Evolutionary conservation across 2,797 vertebrate genomes (phyloP).

Genomic region (Peromyscus attwateri): DNA sequence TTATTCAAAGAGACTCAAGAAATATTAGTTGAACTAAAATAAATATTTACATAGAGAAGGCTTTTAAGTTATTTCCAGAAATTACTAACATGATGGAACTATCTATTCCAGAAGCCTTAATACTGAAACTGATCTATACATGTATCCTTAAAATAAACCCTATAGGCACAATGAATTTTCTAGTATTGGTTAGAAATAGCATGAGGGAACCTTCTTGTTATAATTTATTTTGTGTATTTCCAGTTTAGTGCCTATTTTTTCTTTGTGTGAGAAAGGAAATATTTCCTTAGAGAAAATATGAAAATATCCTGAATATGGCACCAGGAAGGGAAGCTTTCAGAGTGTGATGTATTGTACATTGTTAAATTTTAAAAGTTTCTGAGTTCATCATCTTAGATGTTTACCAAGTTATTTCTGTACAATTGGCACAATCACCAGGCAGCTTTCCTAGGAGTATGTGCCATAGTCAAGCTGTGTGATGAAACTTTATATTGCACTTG

Average conservation of each 20-base stretch:
- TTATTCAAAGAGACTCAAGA: neutral
- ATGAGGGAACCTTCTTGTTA: neutral
- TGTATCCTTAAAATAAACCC: neutral
- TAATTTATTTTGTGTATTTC: constrained; percentile 10
- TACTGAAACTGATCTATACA: no score
- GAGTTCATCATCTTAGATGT: neutral
- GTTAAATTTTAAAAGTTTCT: constrained; percentile 45
- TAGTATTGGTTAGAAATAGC: neutral
- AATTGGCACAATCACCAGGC: neutral
- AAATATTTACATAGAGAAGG: neutral
- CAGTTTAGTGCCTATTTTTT: neutral
- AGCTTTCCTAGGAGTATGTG: neutral
- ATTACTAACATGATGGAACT: neutral
- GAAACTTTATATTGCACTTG: neutral
- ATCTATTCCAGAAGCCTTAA: neutral
- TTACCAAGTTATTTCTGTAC: constrained; percentile 41
- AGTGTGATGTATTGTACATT: constrained; percentile 63
- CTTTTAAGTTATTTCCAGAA: neutral
- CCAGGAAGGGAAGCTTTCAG: constrained; percentile 61
- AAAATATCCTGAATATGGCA: constrained; percentile 6
- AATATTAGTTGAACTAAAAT: neutral
- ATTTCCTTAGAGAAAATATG: constrained; percentile 53
- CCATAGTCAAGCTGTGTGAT: accelerated
- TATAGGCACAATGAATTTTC: neutral
- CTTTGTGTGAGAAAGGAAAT: neutral